Evolutionary conservation across 2,888 invertebrate genomes (phyloP), one percentile per base, ranked within the genome.

Genomic region (Eupithecia tripunctaria): DNA sequence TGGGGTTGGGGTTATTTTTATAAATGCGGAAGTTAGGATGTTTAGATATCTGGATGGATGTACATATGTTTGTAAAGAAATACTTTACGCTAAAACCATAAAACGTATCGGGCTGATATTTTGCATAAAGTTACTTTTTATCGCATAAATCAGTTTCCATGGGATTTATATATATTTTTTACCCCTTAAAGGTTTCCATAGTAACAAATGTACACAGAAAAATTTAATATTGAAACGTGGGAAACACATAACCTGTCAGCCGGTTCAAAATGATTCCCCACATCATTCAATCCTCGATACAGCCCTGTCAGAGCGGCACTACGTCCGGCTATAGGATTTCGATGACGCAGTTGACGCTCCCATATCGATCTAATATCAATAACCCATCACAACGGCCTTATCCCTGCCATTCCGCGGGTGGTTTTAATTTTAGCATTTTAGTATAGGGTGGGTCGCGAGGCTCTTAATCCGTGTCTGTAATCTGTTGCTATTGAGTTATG

Each of bases 341-440:
- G 89, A 91, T 91, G 90, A 88, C 87, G 84, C 82, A 81, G 85
- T 82, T 80, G 90, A 85, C 89, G 86, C 89, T 83, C 89, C 90
- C 87, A 88, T 86, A 86, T 88, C 89, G 88, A 86, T 85, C 86
- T 87, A 88, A 90, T 91, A 92, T 93, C 92, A 92, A 93, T 94
- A 93, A 92, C 91, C 91, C 87, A 91, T 91, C 91, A 88, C 89
- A 89, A 92, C 91, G 89, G 90, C 86, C 88, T 88, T 88, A 85
- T 84, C 81, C 83, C 82, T 87, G 86, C 88, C 86, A 86, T 84
- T 85, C 83, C 86, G 85, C 89, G 89, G 82, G 82, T 82, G 81
- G 85, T 92, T 93, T 93, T 93, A 93, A 93, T 93, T 93, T 92
- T 84, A 87, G 86, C 86, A 87, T 86, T 89, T 88, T 88, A 89